Percentiles rank a stretch among this genome's conserved stretches.
phyloP scores from a whole-genome alignment of 2,888 invertebrate genomes.

The Brachyptera putata region DNA sequence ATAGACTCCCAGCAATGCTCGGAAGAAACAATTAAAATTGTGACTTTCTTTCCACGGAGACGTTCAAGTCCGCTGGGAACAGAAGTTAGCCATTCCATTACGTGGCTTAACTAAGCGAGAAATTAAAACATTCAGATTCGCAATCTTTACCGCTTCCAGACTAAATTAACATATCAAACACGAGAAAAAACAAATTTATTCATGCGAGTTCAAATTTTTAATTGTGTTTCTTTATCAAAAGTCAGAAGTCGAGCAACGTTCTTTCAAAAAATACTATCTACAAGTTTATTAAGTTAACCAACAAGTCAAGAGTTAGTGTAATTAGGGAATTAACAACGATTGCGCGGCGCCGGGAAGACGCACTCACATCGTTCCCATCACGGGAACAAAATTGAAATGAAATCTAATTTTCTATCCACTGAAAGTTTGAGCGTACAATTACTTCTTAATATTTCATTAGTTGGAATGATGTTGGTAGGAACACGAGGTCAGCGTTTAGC shows the following conservation, averaged over 20 bases:
- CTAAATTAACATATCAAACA: constrained; percentile 15
- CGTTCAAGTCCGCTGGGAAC: background rate
- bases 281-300: constrained; percentile 3
- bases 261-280: background rate
- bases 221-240: constrained; percentile 6
- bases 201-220: constrained; percentile 1
- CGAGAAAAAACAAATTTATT: constrained; percentile 1
- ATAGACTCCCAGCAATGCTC: no score
- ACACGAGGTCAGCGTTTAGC: constrained; percentile 21
- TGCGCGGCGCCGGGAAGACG: background rate
- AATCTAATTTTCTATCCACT: constrained; percentile 2
- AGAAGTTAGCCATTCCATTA: constrained; percentile 22
- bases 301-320: background rate
- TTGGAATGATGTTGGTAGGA: background rate
- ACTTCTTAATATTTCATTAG: background rate
- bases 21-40: no score
- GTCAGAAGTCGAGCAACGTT: background rate
- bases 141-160: constrained; percentile 1
- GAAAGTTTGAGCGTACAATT: background rate
- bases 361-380: background rate
- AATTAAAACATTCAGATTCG: constrained; percentile 25
- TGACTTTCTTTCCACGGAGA: no score
- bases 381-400: constrained; percentile 6
- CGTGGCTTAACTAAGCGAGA: constrained; percentile 26
- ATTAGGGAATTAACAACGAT: constrained; percentile 4